Base-by-base conservation (phyloP, 2,113 vertebrate genomes). In the Chloropsis hardwickii region DNA sequence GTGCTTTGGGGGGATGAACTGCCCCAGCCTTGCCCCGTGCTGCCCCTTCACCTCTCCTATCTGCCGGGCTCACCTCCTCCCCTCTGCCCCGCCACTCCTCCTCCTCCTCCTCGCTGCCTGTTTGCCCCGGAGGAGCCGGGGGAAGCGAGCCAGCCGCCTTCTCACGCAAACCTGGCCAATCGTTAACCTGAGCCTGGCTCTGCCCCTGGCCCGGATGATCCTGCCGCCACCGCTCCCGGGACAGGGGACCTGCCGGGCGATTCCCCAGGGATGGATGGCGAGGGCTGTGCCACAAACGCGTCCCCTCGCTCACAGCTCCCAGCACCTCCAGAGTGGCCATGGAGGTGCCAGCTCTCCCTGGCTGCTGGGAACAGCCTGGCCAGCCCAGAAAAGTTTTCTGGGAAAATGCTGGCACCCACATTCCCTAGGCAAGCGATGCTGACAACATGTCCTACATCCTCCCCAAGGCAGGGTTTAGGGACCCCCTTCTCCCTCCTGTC, bases 121-220 rank as follows among this genome's bases (percentile, higher is more conserved):
- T 95, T 96, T 92, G 91, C 80, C 92, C 31, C 66, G 2, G 51
- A 86, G 61, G 40, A 70, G 53, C 62, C 4, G 1, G 66, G 64
- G 85, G 84, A 94, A 94, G 15, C 6, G 50, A 65, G 88, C 96
- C 93, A 94, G 77, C 62, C 1, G 2, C 74, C 88, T 97, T 97
- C 96, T 97, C 96, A 97, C 93, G 97, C 96, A 13, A 97, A 74
- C 94, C 88, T 97, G 92, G 97, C 47, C 96, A 97, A 97, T 97
- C 53, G 92, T 97, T 97, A 95, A 94, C 90, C 94, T 51, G 74
- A 73, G 37, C 66, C 71, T 54, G 71, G 67, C 87, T 76, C 84
- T 48, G 74, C 35, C 1, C 6, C 65, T 8, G 70, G 70, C 44
- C 72, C n/a, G 47, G 31, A 6, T 37, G 76, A 79, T 87, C 88